Conservation (phyloP, 2,797 vertebrate species). For the Tapirus indicus region DNA sequence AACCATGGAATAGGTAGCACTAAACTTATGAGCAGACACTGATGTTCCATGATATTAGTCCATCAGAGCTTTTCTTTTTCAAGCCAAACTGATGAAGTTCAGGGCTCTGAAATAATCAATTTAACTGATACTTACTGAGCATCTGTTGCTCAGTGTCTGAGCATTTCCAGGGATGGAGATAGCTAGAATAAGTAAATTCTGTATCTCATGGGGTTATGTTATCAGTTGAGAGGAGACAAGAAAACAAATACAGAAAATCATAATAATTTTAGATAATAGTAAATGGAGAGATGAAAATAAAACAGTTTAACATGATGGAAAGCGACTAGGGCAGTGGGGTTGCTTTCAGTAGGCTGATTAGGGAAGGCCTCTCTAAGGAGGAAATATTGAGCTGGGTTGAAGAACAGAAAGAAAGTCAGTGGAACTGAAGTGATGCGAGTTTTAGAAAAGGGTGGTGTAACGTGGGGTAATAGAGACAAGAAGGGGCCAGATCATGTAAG, state of each 20-base stretch:
- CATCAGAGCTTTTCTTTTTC: background rate
- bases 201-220: background rate
- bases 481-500: background rate
- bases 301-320: background rate
- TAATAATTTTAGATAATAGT: background rate
- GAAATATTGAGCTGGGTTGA: background rate
- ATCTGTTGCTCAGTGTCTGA: background rate
- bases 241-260: background rate
- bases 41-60: background rate
- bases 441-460: background rate
- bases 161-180: background rate
- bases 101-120: background rate
- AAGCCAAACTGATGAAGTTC: background rate
- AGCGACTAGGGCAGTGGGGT: background rate
- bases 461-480: rapidly evolving
- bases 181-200: background rate
- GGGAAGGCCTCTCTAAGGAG: background rate
- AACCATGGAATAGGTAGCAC: background rate
- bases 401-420: background rate
- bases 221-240: background rate
- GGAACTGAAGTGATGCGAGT: background rate
- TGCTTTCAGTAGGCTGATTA: background rate
- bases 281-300: background rate
- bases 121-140: background rate
- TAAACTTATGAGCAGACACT: background rate